phyloP scores from a whole-genome alignment of 2,113 vertebrate genomes.

The Callaeas wilsoni region DNA sequence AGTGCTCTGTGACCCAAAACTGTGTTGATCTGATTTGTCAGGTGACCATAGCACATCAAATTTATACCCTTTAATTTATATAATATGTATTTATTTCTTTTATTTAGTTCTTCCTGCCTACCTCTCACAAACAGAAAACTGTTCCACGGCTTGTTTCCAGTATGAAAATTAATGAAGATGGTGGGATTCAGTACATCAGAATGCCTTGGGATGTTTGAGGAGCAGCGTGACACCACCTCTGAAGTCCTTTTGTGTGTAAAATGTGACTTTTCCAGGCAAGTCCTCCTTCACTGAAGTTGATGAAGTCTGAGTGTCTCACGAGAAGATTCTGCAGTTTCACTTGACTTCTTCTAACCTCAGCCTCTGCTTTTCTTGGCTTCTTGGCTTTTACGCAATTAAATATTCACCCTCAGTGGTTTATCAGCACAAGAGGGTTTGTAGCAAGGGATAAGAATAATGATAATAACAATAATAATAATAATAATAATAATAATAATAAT shows the following conservation, averaged over 20 bases:
- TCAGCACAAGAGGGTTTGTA: neutral
- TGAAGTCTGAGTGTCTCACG: neutral
- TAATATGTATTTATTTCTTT: neutral
- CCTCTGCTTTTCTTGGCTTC: neutral
- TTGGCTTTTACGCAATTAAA: neutral
- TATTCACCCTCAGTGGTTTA: neutral
- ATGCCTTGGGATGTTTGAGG: neutral
- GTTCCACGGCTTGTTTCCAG: neutral
- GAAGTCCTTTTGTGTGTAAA: neutral
- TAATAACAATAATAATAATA: neutral
- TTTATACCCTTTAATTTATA: neutral
- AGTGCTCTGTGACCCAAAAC: neutral
- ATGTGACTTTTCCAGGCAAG: neutral
- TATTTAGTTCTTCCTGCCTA: neutral
- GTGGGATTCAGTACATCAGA: neutral
- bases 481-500: neutral
- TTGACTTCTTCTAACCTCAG: neutral
- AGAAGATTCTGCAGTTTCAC: neutral
- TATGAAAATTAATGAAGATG: neutral
- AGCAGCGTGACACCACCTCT: neutral
- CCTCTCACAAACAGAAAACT: neutral
- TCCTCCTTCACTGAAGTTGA: neutral
- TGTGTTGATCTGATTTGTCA: neutral
- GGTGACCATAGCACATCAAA: neutral
- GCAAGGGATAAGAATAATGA: neutral